Base-by-base conservation (phyloP, 1,140 invertebrate species). In the Scylla paramamosain region DNA sequence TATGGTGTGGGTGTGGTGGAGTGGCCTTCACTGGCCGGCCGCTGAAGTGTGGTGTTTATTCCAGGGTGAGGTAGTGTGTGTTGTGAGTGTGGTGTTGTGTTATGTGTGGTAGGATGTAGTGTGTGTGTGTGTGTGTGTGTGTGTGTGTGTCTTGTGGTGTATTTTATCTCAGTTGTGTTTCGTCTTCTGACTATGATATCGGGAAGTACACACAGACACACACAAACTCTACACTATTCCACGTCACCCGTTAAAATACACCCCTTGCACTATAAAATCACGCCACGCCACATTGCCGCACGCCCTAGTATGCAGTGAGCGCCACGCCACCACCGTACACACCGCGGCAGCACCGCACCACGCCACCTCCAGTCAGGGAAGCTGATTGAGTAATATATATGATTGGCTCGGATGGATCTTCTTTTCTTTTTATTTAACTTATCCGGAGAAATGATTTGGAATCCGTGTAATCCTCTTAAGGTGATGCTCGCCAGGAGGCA, bases 11-110 rank as follows among this genome's bases (percentile, higher is more conserved):
- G 67, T 77, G 67, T 77, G 67, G 67, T 77, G 67, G 12, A 16
- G 67, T 77, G 67, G 39, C 39, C 39, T 39, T 39, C 1, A 39
- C 39, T 39, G 6, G 39, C 39, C 39, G 39, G 39, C 6, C 39
- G 39, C 39, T 39, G 39, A 39, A 6, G 39, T 39, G 39, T 39
- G 6, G 39, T 59, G 52, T 59, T 20, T 59, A 20, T 59, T 12
- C 10, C 12, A 4, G 52, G 10, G 52, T 59, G 52, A 14, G 10
- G 10, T 59, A 14, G 52, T 59, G 52, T 77, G 67, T n/a, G n/a
- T 77, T n/a, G n/a, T 77, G n/a, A 16, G 67, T 77, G 67, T 77
- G 67, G 67, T 77, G 67, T 77, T 77, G 67, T 77, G 67, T n/a
- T 77, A 20, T 77, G 67, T 77, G 67, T 77, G 16, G 8, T 12